Evolutionary conservation across 1,140 invertebrate genomes (phyloP).

Genomic region (Aphis gossypii): DNA sequence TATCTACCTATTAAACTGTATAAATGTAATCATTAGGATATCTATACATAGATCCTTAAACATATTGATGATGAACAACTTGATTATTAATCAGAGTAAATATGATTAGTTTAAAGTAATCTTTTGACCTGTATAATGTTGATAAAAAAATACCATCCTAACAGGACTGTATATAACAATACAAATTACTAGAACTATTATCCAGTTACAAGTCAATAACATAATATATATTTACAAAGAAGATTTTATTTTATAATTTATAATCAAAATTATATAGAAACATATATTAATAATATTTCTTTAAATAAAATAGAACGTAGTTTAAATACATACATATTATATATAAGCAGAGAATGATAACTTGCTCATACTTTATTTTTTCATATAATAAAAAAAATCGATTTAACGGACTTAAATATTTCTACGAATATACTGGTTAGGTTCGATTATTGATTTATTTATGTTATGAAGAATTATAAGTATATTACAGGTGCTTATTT

Average conservation of each 20-base stretch:
- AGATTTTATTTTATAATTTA: constrained; percentile 4
- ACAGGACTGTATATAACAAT: background rate
- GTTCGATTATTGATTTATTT: background rate
- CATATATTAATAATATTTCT: background rate
- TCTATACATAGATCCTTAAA: background rate
- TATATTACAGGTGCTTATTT: background rate
- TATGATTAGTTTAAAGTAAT: background rate
- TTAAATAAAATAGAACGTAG: background rate
- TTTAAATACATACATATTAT: background rate
- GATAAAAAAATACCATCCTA: background rate
- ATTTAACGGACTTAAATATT: background rate
- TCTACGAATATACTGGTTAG: background rate
- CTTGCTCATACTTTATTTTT: background rate
- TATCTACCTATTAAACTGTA: background rate
- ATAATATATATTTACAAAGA: background rate
- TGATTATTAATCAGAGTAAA: constrained; percentile 9
- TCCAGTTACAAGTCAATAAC: background rate
- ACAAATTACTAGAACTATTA: constrained; percentile 14
- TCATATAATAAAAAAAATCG: background rate
- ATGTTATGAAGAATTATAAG: no score
- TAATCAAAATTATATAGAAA: background rate
- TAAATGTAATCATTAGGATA: background rate
- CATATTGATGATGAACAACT: background rate
- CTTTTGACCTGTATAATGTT: constrained; percentile 9
- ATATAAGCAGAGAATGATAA: background rate